phyloP scores from a whole-genome alignment of 2,888 invertebrate species.

The Nemurella pictetii region DNA sequence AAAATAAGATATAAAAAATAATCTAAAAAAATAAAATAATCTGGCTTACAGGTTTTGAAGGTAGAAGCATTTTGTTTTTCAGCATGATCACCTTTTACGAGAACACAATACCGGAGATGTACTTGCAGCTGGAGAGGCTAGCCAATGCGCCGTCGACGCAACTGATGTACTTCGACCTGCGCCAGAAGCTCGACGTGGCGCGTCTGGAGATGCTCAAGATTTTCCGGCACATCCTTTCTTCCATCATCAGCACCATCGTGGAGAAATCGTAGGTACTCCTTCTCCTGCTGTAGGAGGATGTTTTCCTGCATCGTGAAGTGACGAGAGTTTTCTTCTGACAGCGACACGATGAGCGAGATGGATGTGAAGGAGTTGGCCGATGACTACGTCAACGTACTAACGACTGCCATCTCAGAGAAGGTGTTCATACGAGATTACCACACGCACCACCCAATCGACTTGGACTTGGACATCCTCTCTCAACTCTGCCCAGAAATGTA shows the following conservation, averaged over 20 bases:
- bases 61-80: slow-evolving; percentile 43
- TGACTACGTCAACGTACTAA: slow-evolving; percentile 54
- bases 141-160: slow-evolving; percentile 40
- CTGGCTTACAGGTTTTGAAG: background rate
- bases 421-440: slow-evolving; percentile 72
- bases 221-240: slow-evolving; percentile 52
- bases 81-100: slow-evolving; percentile 80
- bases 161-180: slow-evolving; percentile 35
- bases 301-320: no score
- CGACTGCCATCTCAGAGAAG: slow-evolving; percentile 57
- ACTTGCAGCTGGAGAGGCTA: slow-evolving; percentile 59
- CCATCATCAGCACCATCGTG: slow-evolving; percentile 50
- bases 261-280: slow-evolving; percentile 50
- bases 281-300: no score
- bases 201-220: slow-evolving; percentile 56
- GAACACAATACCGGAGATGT: slow-evolving; percentile 69
- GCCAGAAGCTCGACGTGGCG: slow-evolving; percentile 52
- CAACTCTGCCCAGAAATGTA: slow-evolving; percentile 69
- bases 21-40: no score
- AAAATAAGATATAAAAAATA: no score
- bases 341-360: slow-evolving; percentile 45
- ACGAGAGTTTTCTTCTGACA: slow-evolving; percentile 36
- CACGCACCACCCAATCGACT: slow-evolving; percentile 64
- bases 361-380: slow-evolving; percentile 50
- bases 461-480: slow-evolving; percentile 66